Base-by-base conservation (phyloP, 2,113 vertebrate genomes). In the Atherinomorus stipes region DNA sequence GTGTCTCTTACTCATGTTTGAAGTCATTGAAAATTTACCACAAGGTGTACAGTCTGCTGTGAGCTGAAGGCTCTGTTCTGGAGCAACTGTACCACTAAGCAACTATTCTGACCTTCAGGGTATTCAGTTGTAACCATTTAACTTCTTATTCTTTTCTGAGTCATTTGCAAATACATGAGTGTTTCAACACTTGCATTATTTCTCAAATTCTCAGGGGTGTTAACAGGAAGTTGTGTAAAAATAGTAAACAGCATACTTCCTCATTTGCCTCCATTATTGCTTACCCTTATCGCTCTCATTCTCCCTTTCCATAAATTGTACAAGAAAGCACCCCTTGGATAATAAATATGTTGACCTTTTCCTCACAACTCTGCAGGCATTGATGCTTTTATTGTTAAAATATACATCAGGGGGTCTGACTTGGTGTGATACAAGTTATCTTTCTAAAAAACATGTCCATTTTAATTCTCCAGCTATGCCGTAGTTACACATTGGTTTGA, bases 151-250 rank as follows among this genome's bases (percentile, higher is more conserved):
- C 2, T 58, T 12, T 45, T 37, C 51, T 9, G 64, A 37, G 25
- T 60, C 49, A 45, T 21, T 57, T 25, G 45, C 1, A 19, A 5
- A 68, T 40, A 65, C 25, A 64, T 64, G 50, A 45, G 7, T 45
- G 70, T 62, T 70, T 74, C 59, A 34, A 60, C 63, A 34, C 15
- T 71, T 54, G 9, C 22, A 64, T 83, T 81, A 70, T 92, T 88
- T 86, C 88, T 80, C 71, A 81, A 90, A 84, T 78, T 83, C 67
- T 69, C 25, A 56, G 31, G 25, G 38, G 53, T 78, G 69, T 64
- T 34, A 73, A 76, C 85, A 90, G 90, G 89, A 92, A 88, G 85
- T 91, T 90, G 74, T 86, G 89, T 73, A 90, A 85, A 86, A 84
- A 85, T 81, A 68, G 72, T 21, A 11, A 75, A 88, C 89, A 88